Conservation (phyloP, 2,888 invertebrate genomes). For the Craniophora ligustri region DNA sequence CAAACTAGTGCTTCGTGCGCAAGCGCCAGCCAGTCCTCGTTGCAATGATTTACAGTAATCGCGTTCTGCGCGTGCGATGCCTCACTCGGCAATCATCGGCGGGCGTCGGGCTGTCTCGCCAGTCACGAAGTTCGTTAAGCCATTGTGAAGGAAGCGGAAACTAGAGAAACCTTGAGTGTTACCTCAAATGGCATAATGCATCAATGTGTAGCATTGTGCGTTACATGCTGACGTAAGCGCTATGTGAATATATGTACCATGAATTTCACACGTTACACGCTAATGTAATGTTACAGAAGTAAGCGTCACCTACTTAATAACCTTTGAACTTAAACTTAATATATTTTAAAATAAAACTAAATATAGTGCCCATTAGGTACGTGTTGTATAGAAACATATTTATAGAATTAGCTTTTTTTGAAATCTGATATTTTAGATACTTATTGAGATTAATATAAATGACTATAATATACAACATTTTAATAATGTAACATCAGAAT, state of each 20-base stretch:
- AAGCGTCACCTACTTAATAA: neutral
- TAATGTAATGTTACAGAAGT: neutral
- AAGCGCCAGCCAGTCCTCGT: slow-evolving; percentile 38
- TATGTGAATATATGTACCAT: neutral
- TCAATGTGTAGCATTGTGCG: slow-evolving; percentile 11
- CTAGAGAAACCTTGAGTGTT: slow-evolving; percentile 43
- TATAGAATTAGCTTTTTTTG: too few species aligned
- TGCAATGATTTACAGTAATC: slow-evolving; percentile 53
- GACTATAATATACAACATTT: neutral
- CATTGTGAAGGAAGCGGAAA: slow-evolving; percentile 51
- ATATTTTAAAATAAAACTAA: too few species aligned
- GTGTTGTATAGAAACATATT: too few species aligned
- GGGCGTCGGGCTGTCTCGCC: slow-evolving; percentile 62
- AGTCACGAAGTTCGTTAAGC: slow-evolving; percentile 54
- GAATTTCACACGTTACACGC: neutral
- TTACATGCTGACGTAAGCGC: slow-evolving; percentile 12
- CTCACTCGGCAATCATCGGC: slow-evolving; percentile 55
- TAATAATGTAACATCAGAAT: neutral
- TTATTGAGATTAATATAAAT: too few species aligned
- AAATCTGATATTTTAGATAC: too few species aligned
- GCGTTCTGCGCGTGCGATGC: slow-evolving; percentile 59
- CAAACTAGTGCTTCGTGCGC: slow-evolving; percentile 45
- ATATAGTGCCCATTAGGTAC: too few species aligned
- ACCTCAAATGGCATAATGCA: slow-evolving; percentile 19
- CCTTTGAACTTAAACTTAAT: too few species aligned